A percentile compares a stretch with the other conserved stretches of the same genome.
Conservation (phyloP, 2,888 invertebrate genomes). For the Scaeva pyrastri region DNA sequence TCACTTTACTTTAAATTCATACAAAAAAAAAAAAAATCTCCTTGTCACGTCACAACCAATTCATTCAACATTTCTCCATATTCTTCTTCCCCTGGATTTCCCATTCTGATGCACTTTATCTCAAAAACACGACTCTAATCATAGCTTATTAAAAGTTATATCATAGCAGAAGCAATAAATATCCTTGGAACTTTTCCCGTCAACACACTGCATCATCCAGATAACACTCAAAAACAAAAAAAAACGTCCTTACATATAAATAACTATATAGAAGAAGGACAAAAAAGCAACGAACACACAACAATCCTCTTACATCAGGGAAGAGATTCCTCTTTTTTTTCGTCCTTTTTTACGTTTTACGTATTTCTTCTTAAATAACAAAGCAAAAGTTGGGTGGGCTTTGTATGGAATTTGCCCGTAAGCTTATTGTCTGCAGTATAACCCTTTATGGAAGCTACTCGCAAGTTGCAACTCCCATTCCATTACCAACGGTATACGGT, state of each 20-base stretch:
- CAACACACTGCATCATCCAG: constrained; percentile 55
- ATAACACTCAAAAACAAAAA: constrained; percentile 15
- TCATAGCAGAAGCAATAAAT: constrained; percentile 71
- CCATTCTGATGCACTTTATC: constrained; percentile 5
- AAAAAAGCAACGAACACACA: constrained; percentile 40
- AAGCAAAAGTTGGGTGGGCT: constrained; percentile 43
- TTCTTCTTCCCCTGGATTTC: constrained; percentile 8
- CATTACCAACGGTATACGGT: no score
- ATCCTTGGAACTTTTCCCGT: constrained; percentile 56
- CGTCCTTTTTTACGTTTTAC: no score
- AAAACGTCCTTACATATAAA: not conserved
- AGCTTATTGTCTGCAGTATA: constrained; percentile 56
- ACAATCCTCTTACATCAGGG: constrained; percentile 54
- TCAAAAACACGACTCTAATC: constrained; percentile 56
- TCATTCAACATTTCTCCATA: constrained; percentile 20
- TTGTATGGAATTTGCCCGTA: constrained; percentile 63
- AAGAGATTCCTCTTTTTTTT: not conserved
- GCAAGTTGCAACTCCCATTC: not conserved
- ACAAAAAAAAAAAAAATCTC: not conserved
- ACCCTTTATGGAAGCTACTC: constrained; percentile 29
- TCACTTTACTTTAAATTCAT: constrained; percentile 4
- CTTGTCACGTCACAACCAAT: not conserved
- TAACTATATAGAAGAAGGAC: not conserved
- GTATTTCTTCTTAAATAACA: no score
- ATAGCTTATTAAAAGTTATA: constrained; percentile 74